These are phyloP conservation scores for Ochropleura leucogaster DNA, from an alignment of 2,888 invertebrate genomes.

Conservation along the genomic window DNA sequence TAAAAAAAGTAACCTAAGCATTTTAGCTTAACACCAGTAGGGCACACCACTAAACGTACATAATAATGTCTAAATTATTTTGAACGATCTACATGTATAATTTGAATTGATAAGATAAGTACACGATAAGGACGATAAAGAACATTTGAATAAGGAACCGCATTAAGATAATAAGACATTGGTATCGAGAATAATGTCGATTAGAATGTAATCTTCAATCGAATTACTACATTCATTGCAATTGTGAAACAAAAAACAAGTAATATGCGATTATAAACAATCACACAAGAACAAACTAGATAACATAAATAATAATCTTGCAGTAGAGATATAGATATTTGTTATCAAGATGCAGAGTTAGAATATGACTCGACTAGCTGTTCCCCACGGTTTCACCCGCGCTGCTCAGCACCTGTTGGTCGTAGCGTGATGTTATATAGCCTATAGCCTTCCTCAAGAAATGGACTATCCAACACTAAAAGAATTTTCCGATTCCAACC, in stretches of 20 bases:
- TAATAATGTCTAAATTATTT: constrained; percentile 3
- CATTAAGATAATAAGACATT: constrained; percentile 17
- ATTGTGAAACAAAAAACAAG: neutral
- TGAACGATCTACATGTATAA: constrained; percentile 1
- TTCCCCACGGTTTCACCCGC: too few species aligned
- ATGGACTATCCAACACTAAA: too few species aligned
- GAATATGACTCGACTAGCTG: too few species aligned
- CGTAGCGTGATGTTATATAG: too few species aligned
- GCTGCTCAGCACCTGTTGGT: too few species aligned
- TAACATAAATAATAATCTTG: neutral
- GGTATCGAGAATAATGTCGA: neutral
- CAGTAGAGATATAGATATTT: neutral
- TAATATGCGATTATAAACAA: neutral
- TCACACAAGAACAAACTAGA: neutral
- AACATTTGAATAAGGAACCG: neutral
- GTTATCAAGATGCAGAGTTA: too few species aligned
- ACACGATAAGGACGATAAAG: constrained; percentile 26
- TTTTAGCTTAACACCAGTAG: constrained; percentile 15
- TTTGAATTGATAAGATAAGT: constrained; percentile 32
- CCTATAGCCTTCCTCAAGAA: too few species aligned
- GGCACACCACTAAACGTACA: constrained; percentile 1
- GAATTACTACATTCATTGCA: neutral
- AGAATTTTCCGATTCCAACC: too few species aligned
- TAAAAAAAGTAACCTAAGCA: constrained; percentile 26
- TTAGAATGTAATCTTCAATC: neutral